Base-by-base conservation (phyloP, 2,888 invertebrate species). In the Caenorhabditis sp. region DNA sequence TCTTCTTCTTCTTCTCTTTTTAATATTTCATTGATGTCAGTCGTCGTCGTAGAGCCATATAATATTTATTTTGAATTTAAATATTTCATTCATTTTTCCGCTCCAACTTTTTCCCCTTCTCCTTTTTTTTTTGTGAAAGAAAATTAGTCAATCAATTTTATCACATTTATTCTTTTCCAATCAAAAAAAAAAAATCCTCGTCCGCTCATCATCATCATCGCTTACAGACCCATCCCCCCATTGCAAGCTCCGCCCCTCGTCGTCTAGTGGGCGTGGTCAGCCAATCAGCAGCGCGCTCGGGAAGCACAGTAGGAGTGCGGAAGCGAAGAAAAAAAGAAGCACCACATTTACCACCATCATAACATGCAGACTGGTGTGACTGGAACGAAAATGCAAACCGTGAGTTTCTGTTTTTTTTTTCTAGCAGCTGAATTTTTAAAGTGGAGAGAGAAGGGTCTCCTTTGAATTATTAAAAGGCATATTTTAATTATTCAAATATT, bases 71-170 rank as follows among this genome's bases (percentile, higher is more conserved):
- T 43, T 43, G 17, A 43, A 43, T 52, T 52, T 52, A 23, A 52
- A 52, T 52, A 52, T 52, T 52, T 52, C 52, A 52, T 52, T 52
- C 21, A 52, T 52, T 20, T 52, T 20, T 21, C 21, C 52, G 8
- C 52, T 52, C 52, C 52, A 23, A 31, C 27, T 57, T n/a, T 49
- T 38, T 54, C 38, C 36, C 31, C 31, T n/a, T 31, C 31, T 31
- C 10, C 54, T 63, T 56, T 36, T 59, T 36, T 58, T 62, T 23
- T 58, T 56, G 26, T 26, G 58, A 26, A 25, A 56, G n/a, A 20
- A 31, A 58, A 58, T 36, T 36, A 58, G 20, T 59, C 21, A 59
- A 31, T 31, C 10, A 31, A 31, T 4, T 31, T 31, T 4, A 31
- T 31, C 31, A 7, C 31, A 31, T 7, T n/a, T n/a, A n/a, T n/a